Percentiles rank a stretch among this genome's conserved stretches.
Conservation (phyloP, 2,888 invertebrate genomes). For the Drosophila kambysellisi region DNA sequence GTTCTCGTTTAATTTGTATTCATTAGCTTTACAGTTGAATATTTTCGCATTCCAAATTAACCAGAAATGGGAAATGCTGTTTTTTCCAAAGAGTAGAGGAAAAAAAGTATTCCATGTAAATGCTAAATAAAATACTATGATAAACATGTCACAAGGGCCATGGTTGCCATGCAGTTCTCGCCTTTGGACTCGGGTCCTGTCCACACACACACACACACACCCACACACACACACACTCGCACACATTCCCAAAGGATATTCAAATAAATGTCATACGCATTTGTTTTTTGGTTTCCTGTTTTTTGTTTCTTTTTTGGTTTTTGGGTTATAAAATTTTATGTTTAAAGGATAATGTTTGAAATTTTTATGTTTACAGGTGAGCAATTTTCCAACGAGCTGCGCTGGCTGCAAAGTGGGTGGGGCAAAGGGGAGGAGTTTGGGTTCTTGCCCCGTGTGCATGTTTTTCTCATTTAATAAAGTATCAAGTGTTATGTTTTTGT, state of each 20-base stretch:
- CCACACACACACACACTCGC: neutral
- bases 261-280: conserved; percentile 81
- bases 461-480: conserved; percentile 79
- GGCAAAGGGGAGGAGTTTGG: neutral
- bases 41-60: neutral
- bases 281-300: conserved; percentile 68
- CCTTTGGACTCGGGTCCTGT: conserved; percentile 23
- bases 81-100: conserved; percentile 25
- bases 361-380: conserved; percentile 81
- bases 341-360: conserved; percentile 81
- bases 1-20: neutral
- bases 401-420: neutral
- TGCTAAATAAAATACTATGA: conserved; percentile 77
- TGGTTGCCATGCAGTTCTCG: conserved; percentile 30
- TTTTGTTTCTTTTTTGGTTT: conserved; percentile 38
- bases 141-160: conserved; percentile 69
- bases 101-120: conserved; percentile 49
- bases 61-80: neutral
- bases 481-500: conserved; percentile 78
- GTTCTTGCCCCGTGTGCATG: conserved; percentile 56
- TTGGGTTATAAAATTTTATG: conserved; percentile 79
- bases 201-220: neutral
- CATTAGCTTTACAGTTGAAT: neutral
- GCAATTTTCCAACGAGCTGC: conserved; percentile 66
- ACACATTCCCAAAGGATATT: conserved; percentile 75